Conservation (phyloP, 1,140 invertebrate genomes). For the Bombus impatiens region DNA sequence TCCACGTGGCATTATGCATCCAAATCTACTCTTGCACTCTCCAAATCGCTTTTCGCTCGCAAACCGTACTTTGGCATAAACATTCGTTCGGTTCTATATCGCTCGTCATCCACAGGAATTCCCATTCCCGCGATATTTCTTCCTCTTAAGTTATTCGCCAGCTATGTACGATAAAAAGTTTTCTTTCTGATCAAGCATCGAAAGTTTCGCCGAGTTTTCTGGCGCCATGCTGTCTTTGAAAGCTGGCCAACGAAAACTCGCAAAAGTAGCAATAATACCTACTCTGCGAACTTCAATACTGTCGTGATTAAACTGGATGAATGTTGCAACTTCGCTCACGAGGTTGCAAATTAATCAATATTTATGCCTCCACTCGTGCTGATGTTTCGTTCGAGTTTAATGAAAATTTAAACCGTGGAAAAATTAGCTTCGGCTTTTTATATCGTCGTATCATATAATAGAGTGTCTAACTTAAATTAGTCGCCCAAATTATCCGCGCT, state of each 20-base stretch:
- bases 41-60: not conserved
- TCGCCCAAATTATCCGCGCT: not conserved
- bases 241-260: not conserved
- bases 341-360: not conserved
- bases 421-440: not conserved
- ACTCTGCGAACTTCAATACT: slow-evolving; percentile 20
- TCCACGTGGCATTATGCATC: not conserved
- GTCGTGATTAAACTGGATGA: slow-evolving; percentile 1
- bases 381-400: not conserved
- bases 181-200: not conserved
- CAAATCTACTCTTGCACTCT: not conserved
- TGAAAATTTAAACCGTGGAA: not conserved
- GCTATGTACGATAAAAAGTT: not conserved
- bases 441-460: not conserved
- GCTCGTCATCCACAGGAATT: not conserved
- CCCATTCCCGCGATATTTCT: not conserved
- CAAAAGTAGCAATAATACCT: slow-evolving; percentile 18
- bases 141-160: too few species aligned
- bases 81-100: not conserved
- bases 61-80: not conserved
- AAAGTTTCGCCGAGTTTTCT: not conserved
- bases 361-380: not conserved
- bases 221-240: slow-evolving; percentile 11
- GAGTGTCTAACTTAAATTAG: not conserved
- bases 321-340: not conserved